Evolutionary conservation across 2,797 vertebrate genomes (phyloP), one percentile per base, ranked within the genome.

Genomic region (Benthosema pterotum): DNA sequence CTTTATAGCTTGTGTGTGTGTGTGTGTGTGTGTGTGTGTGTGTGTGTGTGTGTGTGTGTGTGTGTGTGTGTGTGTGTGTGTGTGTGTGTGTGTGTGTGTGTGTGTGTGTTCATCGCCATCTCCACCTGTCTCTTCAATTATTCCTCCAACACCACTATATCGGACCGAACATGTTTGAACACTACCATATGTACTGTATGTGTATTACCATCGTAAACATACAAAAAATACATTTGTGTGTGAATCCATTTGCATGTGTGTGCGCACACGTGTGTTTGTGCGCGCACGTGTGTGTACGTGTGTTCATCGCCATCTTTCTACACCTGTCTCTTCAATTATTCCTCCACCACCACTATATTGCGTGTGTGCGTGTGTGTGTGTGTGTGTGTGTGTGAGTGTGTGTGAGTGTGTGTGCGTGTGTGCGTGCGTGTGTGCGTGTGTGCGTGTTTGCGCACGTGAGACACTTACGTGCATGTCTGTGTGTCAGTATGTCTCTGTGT

Each of bases 41-140:
- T 53, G 51, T 52, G 32, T 38, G 51, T 53, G 51, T 52, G 32
- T 38, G 51, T 53, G 51, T 52, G 32, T 38, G 51, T 53, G 51
- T 52, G 32, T 38, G 51, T 53, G 51, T 52, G 32, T 38, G 51
- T 53, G 51, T 52, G 32, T 38, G n/a, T n/a, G n/a, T n/a, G n/a
- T n/a, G n/a, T n/a, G n/a, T n/a, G n/a, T n/a, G n/a, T n/a, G n/a
- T n/a, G n/a, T n/a, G n/a, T n/a, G n/a, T n/a, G n/a, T n/a, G n/a
- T n/a, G n/a, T n/a, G 51, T 53, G 51, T 52, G 32, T 38, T 38
- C 32, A 38, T 38, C 32, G 8, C 32, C 32, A 38, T 38, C 8
- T 38, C 11, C 32, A 38, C 32, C 32, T 11, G 9, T 38, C 32
- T 38, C 32, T 38, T 38, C 8, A 11, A 38, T 38, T 38, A 8